phyloP scores from a whole-genome alignment of 2,888 invertebrate genomes.

The Brenthis daphne region DNA sequence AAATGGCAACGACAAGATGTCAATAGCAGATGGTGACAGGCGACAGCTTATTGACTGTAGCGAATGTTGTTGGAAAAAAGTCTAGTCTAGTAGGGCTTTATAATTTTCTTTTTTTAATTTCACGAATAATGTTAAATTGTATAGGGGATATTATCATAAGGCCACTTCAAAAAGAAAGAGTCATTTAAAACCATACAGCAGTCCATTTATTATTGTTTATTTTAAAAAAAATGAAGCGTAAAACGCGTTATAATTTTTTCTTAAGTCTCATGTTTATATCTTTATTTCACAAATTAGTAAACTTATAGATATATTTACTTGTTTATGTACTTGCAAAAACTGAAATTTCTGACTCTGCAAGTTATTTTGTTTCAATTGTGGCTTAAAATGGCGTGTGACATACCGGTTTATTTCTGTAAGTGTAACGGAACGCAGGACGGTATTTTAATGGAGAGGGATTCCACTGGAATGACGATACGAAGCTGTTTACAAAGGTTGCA shows the following conservation, averaged over 20 bases:
- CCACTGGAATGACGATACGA: constrained; percentile 45
- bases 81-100: not conserved
- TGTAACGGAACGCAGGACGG: constrained; percentile 49
- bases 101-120: not conserved
- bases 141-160: too few species aligned
- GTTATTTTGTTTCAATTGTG: constrained; percentile 40
- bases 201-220: too few species aligned
- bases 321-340: not conserved
- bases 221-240: too few species aligned
- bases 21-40: constrained; percentile 25
- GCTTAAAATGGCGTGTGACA: constrained; percentile 60
- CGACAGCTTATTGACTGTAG: constrained; percentile 30
- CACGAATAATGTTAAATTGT: too few species aligned
- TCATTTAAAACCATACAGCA: too few species aligned
- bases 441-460: constrained; percentile 59
- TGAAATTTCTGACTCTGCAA: not conserved
- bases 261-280: too few species aligned
- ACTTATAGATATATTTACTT: too few species aligned
- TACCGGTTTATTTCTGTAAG: constrained; percentile 66
- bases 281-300: too few species aligned
- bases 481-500: constrained; percentile 35
- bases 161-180: too few species aligned
- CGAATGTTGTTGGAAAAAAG: not conserved
- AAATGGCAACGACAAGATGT: constrained; percentile 33
- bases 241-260: too few species aligned